phyloP scores from a whole-genome alignment of 2,888 invertebrate genomes.

The Habroteleia sp. region DNA sequence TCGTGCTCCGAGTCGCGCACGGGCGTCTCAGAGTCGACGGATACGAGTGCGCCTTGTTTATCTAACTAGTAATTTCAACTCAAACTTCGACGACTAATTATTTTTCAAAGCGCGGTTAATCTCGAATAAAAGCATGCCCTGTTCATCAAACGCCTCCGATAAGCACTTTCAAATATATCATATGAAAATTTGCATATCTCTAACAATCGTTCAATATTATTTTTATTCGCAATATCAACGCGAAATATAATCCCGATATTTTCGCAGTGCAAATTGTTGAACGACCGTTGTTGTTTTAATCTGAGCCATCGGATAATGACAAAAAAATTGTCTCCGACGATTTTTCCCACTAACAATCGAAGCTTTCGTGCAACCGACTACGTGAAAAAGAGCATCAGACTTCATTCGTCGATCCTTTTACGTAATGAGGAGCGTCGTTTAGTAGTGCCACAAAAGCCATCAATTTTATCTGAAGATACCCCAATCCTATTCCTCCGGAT shows the following conservation, averaged over 20 bases:
- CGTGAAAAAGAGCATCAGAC: slow-evolving; percentile 29
- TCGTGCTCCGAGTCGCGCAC: slow-evolving; percentile 12
- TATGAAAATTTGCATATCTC: neutral
- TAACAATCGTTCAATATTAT: too few species aligned
- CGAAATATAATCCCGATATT: slow-evolving; percentile 5
- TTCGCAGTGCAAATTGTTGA: slow-evolving; percentile 1
- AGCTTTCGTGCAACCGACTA: slow-evolving; percentile 29
- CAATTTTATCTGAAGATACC: slow-evolving; percentile 54
- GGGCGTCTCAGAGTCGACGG: slow-evolving; percentile 7
- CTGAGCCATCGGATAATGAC: slow-evolving; percentile 21
- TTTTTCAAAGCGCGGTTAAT: slow-evolving; percentile 21
- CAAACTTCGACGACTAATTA: slow-evolving; percentile 33
- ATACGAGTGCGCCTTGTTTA: slow-evolving; percentile 18
- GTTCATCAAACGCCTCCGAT: neutral
- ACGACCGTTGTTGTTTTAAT: slow-evolving; percentile 31
- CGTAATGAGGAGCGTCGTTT: slow-evolving; percentile 58
- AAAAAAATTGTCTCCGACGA: slow-evolving; percentile 18
- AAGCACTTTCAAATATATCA: neutral
- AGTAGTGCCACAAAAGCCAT: slow-evolving; percentile 53
- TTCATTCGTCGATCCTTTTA: slow-evolving; percentile 49
- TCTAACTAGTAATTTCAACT: slow-evolving; percentile 9
- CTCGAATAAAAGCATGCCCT: slow-evolving; percentile 1
- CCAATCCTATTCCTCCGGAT: slow-evolving; percentile 24
- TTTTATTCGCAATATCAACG: neutral
- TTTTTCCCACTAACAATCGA: slow-evolving; percentile 40